Evolutionary conservation across 2,888 invertebrate species (phyloP).

Genomic region (Acleris sparsana): DNA sequence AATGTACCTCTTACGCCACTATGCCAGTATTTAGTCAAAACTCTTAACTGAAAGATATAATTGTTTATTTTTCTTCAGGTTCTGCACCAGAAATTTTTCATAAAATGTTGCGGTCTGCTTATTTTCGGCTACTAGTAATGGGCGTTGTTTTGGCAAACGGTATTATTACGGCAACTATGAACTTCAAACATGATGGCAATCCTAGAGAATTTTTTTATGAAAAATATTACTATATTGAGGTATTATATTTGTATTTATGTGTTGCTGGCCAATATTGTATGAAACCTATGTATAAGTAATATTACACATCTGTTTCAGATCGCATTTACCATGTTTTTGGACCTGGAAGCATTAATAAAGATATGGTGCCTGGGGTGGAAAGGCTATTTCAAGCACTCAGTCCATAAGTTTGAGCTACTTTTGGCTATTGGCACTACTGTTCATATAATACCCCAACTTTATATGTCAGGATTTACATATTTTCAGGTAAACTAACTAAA

Average conservation of each 20-base stretch:
- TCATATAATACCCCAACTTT: constrained; percentile 96
- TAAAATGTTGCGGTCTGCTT: constrained; percentile 93
- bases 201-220: constrained; percentile 92
- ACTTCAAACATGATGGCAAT: constrained; percentile 95
- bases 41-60: background rate
- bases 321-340: constrained; percentile 96
- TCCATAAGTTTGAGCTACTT: constrained; percentile 98
- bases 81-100: constrained; percentile 94
- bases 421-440: constrained; percentile 96
- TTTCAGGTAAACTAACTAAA: constrained; percentile 89
- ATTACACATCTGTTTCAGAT: constrained; percentile 79
- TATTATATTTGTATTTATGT: constrained; percentile 47
- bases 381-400: constrained; percentile 97
- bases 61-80: constrained; percentile 50
- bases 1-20: too few species aligned
- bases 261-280: background rate
- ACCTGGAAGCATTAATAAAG: constrained; percentile 97
- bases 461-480: constrained; percentile 97
- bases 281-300: background rate
- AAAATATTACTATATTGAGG: constrained; percentile 96
- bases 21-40: too few species aligned
- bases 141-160: constrained; percentile 97
- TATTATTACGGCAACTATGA: constrained; percentile 97
- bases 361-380: constrained; percentile 98
- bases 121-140: constrained; percentile 97